Base-by-base conservation (phyloP, 2,888 invertebrate genomes). In the Hyposoter dolosus region DNA sequence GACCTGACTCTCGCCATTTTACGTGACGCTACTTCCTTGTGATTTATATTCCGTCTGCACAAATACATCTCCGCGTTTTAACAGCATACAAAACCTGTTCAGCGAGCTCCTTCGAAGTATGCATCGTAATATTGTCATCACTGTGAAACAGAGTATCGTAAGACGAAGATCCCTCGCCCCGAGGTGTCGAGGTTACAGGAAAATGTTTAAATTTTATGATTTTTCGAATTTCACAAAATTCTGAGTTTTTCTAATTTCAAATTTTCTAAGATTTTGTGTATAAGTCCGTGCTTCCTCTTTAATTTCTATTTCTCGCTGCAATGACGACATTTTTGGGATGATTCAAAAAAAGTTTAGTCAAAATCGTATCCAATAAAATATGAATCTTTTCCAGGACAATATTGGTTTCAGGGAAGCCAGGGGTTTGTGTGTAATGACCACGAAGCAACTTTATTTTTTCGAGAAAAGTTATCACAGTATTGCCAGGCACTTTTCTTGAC, bases 401-500 rank as follows among this genome's bases (percentile, higher is more conserved):
- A 0, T 40, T 40, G 40, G 0, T 7, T 40, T 40, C 40, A 40
- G 15, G 28, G 28, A 9, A 15, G 60, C 4, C 15, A 56, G 23
- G 23, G 10, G 12, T 28, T 28, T 1, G 15, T 60, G 5, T 28
- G 15, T 56, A 1, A 28, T 60, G 5, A 15, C 66, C 56, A 66
- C 45, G 81, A 65, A 68, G 77, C 19, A 65, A 43, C 60, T 66
- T 74, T 72, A 84, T 65, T 50, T 82, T 23, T 66, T 17, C 43
- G 74, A 71, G 81, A 72, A 69, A 15, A 69, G 28, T 56, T 17
- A 28, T n/a, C 17, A 45, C 17, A 90, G 90, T 88, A 87, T 86
- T 88, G 82, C 87, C 86, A 89, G 90, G 40, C 40, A 90, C 90
- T 90, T 88, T 89, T 88, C 75, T 56, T 86, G 88, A 90, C 91